Evolutionary conservation across 2,113 vertebrate genomes (phyloP), one percentile per base, ranked within the genome.

Genomic region (Mola mola): DNA sequence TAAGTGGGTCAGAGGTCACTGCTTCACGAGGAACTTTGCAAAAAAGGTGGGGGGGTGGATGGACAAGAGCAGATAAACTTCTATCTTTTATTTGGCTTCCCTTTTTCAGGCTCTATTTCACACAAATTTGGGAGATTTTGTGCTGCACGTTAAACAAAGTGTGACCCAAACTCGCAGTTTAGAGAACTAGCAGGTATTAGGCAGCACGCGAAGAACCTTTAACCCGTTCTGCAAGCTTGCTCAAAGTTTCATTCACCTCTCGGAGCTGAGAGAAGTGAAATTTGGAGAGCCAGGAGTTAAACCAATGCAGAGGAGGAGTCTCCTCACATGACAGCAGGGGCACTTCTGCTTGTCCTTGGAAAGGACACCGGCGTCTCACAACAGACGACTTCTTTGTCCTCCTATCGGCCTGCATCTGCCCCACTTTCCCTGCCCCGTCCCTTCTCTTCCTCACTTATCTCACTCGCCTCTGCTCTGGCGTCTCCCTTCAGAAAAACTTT

Each of bases 291-390:
- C 63, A 41, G 17, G 31, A 72, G 78, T 62, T 47, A 66, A 13
- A 72, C 3, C 8, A 62, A 41, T 42, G 40, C 16, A 20, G 72
- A 68, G 81, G 80, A 61, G 80, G 76, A 75, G 75, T 55, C 69
- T 68, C 33, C 67, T 81, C 75, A 80, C 62, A 66, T 82, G 79
- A 78, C 29, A 6, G 28, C 15, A n/a, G 60, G 68, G 60, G 66
- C 70, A 66, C 78, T 80, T 86, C 74, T 43, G 82, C 29, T 58
- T 79, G 81, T 80, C 86, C 81, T 88, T 86, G 80, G 49, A 60
- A 78, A 81, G 82, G 86, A 76, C 86, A 61, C 72, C 61, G 57
- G 76, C 26, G 25, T 42, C 56, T 56, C 61, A 60, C 52, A 66
- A 85, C 72, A 82, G 76, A 37, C 26, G 0, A 31, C 24, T 24